A percentile compares a stretch with the other conserved stretches of the same genome.
Evolutionary conservation across 2,797 vertebrate species (phyloP).

Genomic region (Myotis myotis): DNA sequence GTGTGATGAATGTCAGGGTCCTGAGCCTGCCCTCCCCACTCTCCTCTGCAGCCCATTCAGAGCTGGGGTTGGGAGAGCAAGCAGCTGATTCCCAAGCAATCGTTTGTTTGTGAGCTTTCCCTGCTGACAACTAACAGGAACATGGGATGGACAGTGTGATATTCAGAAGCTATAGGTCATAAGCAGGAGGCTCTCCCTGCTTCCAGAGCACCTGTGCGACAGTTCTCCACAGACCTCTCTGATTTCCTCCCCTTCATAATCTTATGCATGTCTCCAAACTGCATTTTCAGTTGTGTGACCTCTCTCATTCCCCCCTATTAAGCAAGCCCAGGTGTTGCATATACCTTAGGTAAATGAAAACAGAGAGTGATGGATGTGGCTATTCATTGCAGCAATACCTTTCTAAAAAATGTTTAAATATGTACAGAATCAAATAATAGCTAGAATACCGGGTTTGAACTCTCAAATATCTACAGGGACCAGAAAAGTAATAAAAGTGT

Average conservation of each 20-base stretch:
- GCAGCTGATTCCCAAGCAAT: background rate
- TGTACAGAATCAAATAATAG: background rate
- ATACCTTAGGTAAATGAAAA: background rate
- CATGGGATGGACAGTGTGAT: background rate
- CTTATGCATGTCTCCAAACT: background rate
- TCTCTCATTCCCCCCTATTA: background rate
- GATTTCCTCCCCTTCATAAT: background rate
- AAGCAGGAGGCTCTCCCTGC: background rate
- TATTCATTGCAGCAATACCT: background rate
- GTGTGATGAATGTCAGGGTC: background rate
- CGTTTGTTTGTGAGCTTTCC: background rate
- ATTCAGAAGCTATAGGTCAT: background rate
- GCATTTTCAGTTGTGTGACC: rapidly evolving
- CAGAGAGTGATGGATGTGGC: background rate
- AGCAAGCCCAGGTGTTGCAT: background rate
- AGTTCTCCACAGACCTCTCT: background rate
- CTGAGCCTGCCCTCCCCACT: background rate
- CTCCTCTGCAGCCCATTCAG: background rate
- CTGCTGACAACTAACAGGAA: background rate
- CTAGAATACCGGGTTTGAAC: background rate
- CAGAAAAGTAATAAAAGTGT: background rate
- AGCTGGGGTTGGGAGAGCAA: background rate
- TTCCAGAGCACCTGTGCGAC: background rate
- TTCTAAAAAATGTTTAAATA: background rate
- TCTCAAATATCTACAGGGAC: background rate